Base-by-base conservation (phyloP, 2,113 vertebrate genomes). In the Microtus pennsylvanicus region DNA sequence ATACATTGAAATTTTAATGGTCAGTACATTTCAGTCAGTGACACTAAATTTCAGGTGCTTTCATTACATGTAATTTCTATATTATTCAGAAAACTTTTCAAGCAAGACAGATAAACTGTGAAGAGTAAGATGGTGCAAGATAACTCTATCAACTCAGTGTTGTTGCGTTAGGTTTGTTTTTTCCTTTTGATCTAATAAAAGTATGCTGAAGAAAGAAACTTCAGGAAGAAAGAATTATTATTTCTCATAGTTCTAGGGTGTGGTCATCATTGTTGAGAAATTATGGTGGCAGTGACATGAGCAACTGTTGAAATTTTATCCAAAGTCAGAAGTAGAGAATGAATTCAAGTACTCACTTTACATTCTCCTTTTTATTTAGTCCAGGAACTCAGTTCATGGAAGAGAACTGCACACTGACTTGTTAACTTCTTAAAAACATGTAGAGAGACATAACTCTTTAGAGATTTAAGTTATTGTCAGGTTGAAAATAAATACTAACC, bases 41-140 rank as follows among this genome's bases (percentile, higher is more conserved):
- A 45, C 3, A 88, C 91, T 81, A 87, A 85, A 19, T 89, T 65
- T 86, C 65, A 77, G 35, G 7, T 93, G 77, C 92, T 93, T 96
- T 92, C 30, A 69, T 93, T 19, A 78, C 80, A 76, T 76, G 19
- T 65, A 61, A 52, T 14, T 77, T 22, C 14, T 93, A 81, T 93
- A 94, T 77, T 81, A 80, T 93, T 12, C 58, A 94, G 72, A 47
- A 52, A 85, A 50, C 33, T 91, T 96, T n/a, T 58, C n/a, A 82
- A 58, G 50, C 1, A 78, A 92, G 28, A 12, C 7, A 94, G 52
- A 77, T 6, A 35, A 92, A 95, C 11, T 76, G 8, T 85, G 35
- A 70, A 82, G 30, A 91, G 83, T 82, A 0, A 90, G 88, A 81
- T 90, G 55, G 77, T 70, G 38, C 0, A 83, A 86, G 11, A 28